Evolutionary conservation across 2,113 vertebrate genomes (phyloP), one percentile per base, ranked within the genome.

Genomic region (Sinocyclocheilus anophthalmus): DNA sequence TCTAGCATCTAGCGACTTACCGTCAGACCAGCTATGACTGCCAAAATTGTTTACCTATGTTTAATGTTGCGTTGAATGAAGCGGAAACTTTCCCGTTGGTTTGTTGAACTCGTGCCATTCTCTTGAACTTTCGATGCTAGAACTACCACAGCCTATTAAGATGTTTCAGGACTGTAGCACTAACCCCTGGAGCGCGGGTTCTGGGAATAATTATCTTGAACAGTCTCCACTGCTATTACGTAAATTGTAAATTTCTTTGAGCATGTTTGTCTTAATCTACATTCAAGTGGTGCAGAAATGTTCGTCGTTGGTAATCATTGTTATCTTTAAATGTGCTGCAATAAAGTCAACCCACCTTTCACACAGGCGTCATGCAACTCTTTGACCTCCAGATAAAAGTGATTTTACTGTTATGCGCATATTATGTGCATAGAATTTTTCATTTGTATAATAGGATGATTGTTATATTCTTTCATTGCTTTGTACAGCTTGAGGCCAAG

Each of bases 131-230:
- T 81, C 13, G n/a, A 48, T 48, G 79, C 39, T 67, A 65, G 39
- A 81, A 65, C 79, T 20, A 81, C 59, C n/a, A n/a, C 81, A 50
- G 45, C 24, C 81, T 70, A 33, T 81, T 42, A 69, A 70, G 24
- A 82, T 82, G 79, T 22, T 67, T 82, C 55, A 69, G 16, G 48
- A 82, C 18, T n/a, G 1, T 67, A 55, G 50, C 50, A 1, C 42
- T 65, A 81, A 81, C n/a, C 45, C 81, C 63, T 8, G 45, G 24
- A 22, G 45, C 13, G 63, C 45, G 33, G 16, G 63, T 82, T 70
- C 81, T 82, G 81, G 81, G 63, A 82, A 82, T 18, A 53, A 82
- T 82, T 70, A 82, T 50, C 81, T 70, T 53, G 24, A 69, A 33
- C 45, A 53, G 26, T 70, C 26, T 69, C 42, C 26, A 53, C 63